Base-by-base conservation (phyloP, 1,140 invertebrate genomes). In the Heliconius nattereri region DNA sequence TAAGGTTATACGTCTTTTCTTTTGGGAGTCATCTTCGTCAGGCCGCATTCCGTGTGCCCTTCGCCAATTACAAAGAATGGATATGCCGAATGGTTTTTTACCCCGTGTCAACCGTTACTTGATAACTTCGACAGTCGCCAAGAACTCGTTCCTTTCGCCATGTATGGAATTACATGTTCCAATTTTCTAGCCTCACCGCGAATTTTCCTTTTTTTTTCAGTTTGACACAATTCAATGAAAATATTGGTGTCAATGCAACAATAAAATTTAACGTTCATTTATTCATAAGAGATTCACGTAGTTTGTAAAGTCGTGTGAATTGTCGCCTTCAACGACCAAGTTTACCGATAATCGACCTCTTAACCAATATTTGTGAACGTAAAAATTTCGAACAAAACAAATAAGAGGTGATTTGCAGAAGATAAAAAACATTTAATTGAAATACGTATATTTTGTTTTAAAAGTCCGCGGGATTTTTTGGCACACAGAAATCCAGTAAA, bases 321-420 rank as follows among this genome's bases (percentile, higher is more conserved):
- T 90, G 86, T 89, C 86, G 81, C 76, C 84, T 82, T n/a, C 45
- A 78, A 83, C 83, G 78, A 71, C 60, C 72, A 71, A 75, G 78
- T 91, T 92, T 91, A 91, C 90, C 90, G 90, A 86, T 92, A 91
- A 78, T 79, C 86, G 90, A 92, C 90, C 91, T 89, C 86, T 87
- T 91, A 90, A 90, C 90, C 91, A 90, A 91, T 91, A 91, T 91
- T 90, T 90, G 85, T 84, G 86, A 86, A 87, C 84, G 88, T 87
- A 88, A 86, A 87, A 86, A 89, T 79, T 85, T 86, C 82, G 82
- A 78, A 83, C 80, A 78, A 84, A 83, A 87, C 83, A 87, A 88
- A 90, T 85, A 84, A 84, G 83, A 79, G 23, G 71, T 37, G 71
- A 77, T 26, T 66, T 26, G 23, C 60, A 66, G 60, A 66, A 66